phyloP scores from a whole-genome alignment of 2,113 vertebrate species.

The Pangasianodon gigas region DNA sequence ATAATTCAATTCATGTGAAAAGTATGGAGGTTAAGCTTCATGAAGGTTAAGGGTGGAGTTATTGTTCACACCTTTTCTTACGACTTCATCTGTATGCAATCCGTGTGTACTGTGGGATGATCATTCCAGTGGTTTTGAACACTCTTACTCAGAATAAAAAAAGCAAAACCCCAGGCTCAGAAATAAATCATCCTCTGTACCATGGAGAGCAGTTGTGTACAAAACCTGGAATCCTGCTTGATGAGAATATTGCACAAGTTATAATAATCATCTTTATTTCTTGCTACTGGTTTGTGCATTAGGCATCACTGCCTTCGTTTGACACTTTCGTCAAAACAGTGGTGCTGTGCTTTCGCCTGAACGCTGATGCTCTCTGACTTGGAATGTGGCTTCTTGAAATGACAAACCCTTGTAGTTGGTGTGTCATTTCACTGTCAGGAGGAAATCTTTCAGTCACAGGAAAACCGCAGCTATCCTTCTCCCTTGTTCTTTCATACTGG shows the following conservation, averaged over 20 bases:
- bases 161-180: constrained; percentile 36
- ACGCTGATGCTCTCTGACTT: background rate
- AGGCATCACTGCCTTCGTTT: constrained; percentile 7
- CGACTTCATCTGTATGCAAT: background rate
- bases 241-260: constrained; percentile 44
- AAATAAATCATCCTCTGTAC: constrained; percentile 41
- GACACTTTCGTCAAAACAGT: background rate
- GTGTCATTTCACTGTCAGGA: constrained; percentile 57
- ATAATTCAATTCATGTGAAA: background rate
- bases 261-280: constrained; percentile 38
- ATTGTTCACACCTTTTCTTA: background rate
- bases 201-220: constrained; percentile 37
- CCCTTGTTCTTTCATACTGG: constrained; percentile 60
- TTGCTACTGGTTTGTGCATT: background rate
- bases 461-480: constrained; percentile 57
- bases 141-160: constrained; percentile 37
- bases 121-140: constrained; percentile 35
- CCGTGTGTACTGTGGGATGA: background rate
- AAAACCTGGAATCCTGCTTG: constrained; percentile 41
- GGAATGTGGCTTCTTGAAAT: constrained; percentile 36
- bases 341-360: background rate
- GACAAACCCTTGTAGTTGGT: constrained; percentile 26
- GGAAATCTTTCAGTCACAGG: constrained; percentile 51
- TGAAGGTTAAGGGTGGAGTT: background rate
- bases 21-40: background rate